Conservation (phyloP, 1,140 invertebrate genomes). For the Bathynomus jamesi region DNA sequence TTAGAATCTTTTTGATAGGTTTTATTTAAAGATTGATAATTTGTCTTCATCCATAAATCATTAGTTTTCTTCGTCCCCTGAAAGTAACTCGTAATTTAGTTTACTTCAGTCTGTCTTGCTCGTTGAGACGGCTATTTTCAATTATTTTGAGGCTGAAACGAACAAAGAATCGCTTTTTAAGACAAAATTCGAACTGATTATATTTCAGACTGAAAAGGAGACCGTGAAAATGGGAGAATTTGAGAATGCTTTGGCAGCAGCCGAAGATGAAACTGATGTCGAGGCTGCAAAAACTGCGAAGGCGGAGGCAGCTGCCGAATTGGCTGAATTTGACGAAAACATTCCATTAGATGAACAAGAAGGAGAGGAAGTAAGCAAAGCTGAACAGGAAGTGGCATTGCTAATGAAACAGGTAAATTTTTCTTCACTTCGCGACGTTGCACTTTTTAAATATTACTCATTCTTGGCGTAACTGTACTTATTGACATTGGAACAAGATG, state of each 20-base stretch:
- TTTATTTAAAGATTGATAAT: too few relatives aligned
- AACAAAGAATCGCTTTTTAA: too few relatives aligned
- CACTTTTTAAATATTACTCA: not conserved
- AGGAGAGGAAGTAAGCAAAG: slow-evolving; percentile 55
- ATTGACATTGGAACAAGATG: not conserved
- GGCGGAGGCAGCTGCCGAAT: slow-evolving; percentile 84
- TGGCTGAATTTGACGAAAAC: slow-evolving; percentile 94
- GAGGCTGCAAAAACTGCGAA: slow-evolving; percentile 80
- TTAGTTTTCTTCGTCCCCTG: too few relatives aligned
- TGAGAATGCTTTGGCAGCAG: slow-evolving; percentile 68
- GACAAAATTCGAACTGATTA: too few relatives aligned
- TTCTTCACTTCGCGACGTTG: not conserved
- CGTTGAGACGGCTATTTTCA: too few relatives aligned
- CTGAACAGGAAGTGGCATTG: slow-evolving; percentile 71
- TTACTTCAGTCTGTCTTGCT: too few relatives aligned
- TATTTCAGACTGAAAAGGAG: slow-evolving; percentile 4
- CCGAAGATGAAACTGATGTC: slow-evolving; percentile 91
- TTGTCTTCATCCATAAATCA: too few relatives aligned
- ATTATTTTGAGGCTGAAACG: too few relatives aligned
- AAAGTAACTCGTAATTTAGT: too few relatives aligned
- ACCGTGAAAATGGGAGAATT: slow-evolving; percentile 43
- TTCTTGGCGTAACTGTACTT: not conserved
- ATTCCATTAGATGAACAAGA: slow-evolving; percentile 76
- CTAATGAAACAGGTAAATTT: slow-evolving; percentile 67
- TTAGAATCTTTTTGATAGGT: too few relatives aligned